A percentile compares a stretch with the other conserved stretches of the same genome.
These are phyloP conservation scores for Erythrocercus mccallii DNA, from an alignment of 2,113 vertebrate genomes.

Conservation along the genomic window DNA sequence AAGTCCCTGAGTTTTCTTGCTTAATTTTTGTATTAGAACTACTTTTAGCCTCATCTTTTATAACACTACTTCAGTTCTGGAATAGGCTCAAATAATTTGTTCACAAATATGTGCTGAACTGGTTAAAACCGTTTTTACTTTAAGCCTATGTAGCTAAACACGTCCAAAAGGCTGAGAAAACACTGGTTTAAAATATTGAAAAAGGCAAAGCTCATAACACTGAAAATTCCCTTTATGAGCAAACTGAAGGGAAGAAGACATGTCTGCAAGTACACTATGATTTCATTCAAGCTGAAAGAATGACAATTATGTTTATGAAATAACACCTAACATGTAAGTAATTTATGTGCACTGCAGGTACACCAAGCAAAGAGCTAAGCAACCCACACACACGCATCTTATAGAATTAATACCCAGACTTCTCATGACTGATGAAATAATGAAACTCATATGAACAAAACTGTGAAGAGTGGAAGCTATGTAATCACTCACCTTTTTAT, in stretches of 20 bases:
- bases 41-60: neutral
- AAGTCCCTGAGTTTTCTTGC: neutral
- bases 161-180: neutral
- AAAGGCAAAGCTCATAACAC: neutral
- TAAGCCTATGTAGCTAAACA: neutral
- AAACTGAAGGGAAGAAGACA: neutral
- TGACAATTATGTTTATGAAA: neutral
- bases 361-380: neutral
- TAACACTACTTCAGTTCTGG: neutral
- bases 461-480: neutral
- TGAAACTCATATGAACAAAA: fast-evolving
- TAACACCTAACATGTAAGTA: neutral
- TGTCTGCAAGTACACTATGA: neutral
- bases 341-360: neutral
- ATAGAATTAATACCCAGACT: neutral
- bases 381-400: neutral
- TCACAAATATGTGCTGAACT: neutral
- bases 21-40: neutral
- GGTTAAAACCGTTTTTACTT: neutral
- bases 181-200: neutral
- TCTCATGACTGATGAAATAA: neutral
- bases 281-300: neutral
- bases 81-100: neutral
- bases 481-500: neutral
- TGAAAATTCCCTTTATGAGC: neutral